A percentile compares a stretch with the other conserved stretches of the same genome.
phyloP scores from a whole-genome alignment of 1,140 invertebrate species.

The Tribolium castaneum region DNA sequence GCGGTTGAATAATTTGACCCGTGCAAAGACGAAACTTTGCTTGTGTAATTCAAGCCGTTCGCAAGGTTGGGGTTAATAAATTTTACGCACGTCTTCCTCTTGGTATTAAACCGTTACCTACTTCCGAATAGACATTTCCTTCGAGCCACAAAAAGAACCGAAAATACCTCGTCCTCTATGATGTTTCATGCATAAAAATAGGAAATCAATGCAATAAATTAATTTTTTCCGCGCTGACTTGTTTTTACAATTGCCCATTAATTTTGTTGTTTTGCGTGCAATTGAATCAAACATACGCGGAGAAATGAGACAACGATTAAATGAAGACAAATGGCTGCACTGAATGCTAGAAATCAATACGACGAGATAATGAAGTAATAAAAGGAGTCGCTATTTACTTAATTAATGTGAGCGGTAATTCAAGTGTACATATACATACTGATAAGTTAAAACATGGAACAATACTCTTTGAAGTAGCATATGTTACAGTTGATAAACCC shows the following conservation, averaged over 20 bases:
- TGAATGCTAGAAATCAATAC: not conserved
- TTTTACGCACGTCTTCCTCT: constrained; percentile 27
- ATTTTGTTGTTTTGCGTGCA: not conserved
- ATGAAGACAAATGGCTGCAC: not conserved
- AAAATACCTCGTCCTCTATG: not conserved
- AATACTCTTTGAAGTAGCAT: not conserved
- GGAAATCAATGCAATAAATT: not conserved
- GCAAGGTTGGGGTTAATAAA: constrained; percentile 26
- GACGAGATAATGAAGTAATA: not conserved
- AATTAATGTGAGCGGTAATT: not conserved
- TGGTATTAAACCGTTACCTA: constrained; percentile 18
- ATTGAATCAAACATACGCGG: not conserved
- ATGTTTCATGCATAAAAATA: not conserved
- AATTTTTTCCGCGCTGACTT: not conserved
- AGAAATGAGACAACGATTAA: not conserved
- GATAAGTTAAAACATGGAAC: not conserved
- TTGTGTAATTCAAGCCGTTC: not conserved
- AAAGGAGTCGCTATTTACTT: not conserved
- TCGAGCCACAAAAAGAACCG: not conserved
- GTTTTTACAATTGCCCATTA: not conserved
- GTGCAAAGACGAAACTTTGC: not conserved
- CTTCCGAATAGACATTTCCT: constrained; percentile 16
- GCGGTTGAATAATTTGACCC: not conserved
- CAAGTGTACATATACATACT: not conserved
- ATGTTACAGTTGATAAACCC: not conserved